A percentile compares a stretch with the other conserved stretches of the same genome.
phyloP scores from a whole-genome alignment of 2,797 vertebrate species.

The Triplophysa bombifrons region DNA sequence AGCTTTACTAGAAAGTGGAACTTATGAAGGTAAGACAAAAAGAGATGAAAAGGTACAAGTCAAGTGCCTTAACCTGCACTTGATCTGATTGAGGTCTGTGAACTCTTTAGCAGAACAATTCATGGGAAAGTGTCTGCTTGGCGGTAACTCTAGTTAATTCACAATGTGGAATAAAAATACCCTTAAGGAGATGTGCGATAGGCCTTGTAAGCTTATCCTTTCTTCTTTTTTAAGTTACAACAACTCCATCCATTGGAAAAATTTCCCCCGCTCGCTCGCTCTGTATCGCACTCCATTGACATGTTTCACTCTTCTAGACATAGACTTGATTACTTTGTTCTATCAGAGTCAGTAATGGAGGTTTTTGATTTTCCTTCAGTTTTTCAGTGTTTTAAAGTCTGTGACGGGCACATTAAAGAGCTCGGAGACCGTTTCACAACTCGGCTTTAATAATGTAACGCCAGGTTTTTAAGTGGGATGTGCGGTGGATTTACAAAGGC shows the following conservation, averaged over 20 bases:
- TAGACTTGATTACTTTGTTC: not conserved
- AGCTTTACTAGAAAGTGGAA: conserved; percentile 95
- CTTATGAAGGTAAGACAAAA: conserved; percentile 91
- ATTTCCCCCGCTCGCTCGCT: conserved; percentile 20
- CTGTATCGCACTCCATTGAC: not conserved
- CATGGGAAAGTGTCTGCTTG: conserved; percentile 16
- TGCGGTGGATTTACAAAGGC: not conserved
- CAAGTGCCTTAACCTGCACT: not conserved
- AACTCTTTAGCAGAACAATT: not conserved
- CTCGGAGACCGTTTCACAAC: conserved; percentile 1
- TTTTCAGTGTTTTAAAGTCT: not conserved
- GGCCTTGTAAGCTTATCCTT: conserved; percentile 23
- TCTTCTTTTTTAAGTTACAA: conserved; percentile 32
- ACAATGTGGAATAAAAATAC: conserved; percentile 16
- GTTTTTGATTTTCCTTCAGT: not conserved
- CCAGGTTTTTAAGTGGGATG: not conserved
- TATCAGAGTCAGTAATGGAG: not conserved
- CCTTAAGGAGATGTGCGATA: conserved; percentile 8
- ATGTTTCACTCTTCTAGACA: conserved; percentile 10
- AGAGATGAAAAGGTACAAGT: not conserved
- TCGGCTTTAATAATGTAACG: conserved; percentile 12
- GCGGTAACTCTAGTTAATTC: conserved; percentile 17
- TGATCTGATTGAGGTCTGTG: not conserved
- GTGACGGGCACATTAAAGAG: conserved; percentile 16
- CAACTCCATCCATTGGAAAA: conserved; percentile 46